Conservation (phyloP, 2,113 vertebrate species). For the Tiliqua scincoides region DNA sequence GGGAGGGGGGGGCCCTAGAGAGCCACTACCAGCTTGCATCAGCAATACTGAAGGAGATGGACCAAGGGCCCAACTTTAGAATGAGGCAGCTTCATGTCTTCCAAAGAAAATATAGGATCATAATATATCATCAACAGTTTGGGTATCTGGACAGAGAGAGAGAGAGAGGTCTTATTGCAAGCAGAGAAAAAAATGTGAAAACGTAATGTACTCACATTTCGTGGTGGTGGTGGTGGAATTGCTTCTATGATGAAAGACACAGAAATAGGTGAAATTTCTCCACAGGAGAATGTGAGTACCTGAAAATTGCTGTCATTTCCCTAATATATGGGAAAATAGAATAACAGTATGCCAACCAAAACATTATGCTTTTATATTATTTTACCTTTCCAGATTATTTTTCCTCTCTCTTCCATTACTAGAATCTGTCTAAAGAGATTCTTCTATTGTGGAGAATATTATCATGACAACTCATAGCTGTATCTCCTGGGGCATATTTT, state of each 20-base stretch:
- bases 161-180: neutral
- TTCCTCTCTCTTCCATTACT: neutral
- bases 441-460: conserved; percentile 45
- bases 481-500: conserved; percentile 35
- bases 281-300: neutral
- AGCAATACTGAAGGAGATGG: too few species aligned
- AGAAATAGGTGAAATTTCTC: neutral
- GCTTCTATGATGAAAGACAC: conserved; percentile 1
- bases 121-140: neutral
- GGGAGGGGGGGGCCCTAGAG: too few species aligned
- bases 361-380: neutral
- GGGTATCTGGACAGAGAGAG: neutral
- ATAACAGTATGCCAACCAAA: conserved; percentile 3
- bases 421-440: conserved; percentile 22
- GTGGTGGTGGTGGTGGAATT: neutral
- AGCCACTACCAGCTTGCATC: too few species aligned
- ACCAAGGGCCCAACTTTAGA: too few species aligned
- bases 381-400: conserved; percentile 11
- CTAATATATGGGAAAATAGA: neutral
- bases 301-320: conserved; percentile 17
- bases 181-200: neutral
- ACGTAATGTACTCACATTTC: neutral
- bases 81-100: too few species aligned
- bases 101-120: too few species aligned
- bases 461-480: conserved; percentile 45